Evolutionary conservation across 92 coral and sea anemone genomes (phyloP).

Genomic region (Epizoanthus illoricatus): DNA sequence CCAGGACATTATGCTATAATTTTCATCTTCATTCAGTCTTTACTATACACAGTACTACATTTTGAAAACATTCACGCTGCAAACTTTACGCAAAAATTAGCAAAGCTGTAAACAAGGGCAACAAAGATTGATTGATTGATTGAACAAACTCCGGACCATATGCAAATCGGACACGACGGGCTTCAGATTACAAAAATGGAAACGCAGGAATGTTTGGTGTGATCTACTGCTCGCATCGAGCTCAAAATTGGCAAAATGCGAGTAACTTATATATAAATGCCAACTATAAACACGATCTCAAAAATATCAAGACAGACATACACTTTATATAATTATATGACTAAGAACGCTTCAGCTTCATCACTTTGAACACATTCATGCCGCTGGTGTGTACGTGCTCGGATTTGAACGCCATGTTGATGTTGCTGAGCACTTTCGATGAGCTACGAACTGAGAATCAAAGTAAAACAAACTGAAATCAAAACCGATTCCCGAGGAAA

Average conservation of each 20-base stretch:
- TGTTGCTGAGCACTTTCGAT: no score
- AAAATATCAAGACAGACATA: background rate
- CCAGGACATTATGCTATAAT: no score
- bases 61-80: background rate
- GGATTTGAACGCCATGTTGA: no score
- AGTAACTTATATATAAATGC: background rate
- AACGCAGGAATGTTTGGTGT: slow-evolving; percentile 16
- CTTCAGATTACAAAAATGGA: slow-evolving; percentile 12
- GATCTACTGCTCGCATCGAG: no score
- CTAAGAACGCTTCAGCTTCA: no score
- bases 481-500: no score
- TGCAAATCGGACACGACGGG: slow-evolving; percentile 1
- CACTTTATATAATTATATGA: no score
- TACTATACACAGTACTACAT: background rate
- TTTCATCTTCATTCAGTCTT: background rate
- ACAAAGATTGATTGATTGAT: no score
- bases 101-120: background rate
- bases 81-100: background rate
- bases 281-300: background rate
- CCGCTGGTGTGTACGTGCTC: no score
- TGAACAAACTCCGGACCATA: background rate
- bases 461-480: no score
- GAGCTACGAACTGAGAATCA: no score
- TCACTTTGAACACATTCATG: no score
- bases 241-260: background rate